Percentiles rank a stretch among this genome's conserved stretches.
These are phyloP conservation scores for Corvus cornix DNA, from an alignment of 2,113 vertebrate genomes.

Conservation along the genomic window DNA sequence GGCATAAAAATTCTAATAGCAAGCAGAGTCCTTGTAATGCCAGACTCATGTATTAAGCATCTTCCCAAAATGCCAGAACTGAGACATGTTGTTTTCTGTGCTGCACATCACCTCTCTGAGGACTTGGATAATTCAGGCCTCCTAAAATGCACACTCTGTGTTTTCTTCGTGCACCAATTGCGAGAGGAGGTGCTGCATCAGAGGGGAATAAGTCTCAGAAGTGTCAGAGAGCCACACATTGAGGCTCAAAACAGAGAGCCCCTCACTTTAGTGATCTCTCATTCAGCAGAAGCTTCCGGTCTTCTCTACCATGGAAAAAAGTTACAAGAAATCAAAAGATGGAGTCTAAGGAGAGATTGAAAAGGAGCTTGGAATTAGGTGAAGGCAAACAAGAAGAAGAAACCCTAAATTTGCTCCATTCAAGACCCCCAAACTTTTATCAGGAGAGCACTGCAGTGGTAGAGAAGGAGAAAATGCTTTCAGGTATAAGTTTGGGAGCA, in stretches of 20 bases:
- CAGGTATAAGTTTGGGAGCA: neutral
- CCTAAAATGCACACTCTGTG: neutral
- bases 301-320: neutral
- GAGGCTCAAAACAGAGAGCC: neutral
- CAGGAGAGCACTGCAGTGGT: neutral
- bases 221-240: neutral
- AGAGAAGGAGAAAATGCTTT: neutral
- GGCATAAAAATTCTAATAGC: neutral
- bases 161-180: neutral
- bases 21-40: neutral
- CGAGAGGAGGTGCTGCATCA: neutral
- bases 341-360: neutral
- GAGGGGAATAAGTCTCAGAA: neutral
- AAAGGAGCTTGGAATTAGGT: neutral
- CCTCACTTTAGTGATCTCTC: neutral
- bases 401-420: neutral
- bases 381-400: neutral
- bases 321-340: neutral
- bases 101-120: neutral
- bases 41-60: neutral
- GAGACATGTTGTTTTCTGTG: neutral
- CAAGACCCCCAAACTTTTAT: neutral
- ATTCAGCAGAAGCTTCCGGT: neutral
- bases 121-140: neutral
- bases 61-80: neutral